Conservation (phyloP, 1,140 invertebrate genomes). For the Conopomorpha cramerella region DNA sequence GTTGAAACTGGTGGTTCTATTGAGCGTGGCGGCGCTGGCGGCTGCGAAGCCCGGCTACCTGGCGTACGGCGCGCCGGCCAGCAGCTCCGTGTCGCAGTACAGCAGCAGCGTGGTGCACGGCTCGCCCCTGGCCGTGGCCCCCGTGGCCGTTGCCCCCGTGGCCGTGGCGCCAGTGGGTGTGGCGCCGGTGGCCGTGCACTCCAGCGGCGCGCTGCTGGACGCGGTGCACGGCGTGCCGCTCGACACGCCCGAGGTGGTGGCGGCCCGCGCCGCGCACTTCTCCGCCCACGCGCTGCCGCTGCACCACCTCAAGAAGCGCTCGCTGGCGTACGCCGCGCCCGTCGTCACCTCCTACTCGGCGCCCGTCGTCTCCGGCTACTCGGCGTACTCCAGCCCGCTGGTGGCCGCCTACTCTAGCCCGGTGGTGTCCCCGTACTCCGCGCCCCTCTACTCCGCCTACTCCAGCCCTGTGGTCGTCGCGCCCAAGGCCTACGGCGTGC, state of each 20-base stretch:
- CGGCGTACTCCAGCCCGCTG: slow-evolving; percentile 10
- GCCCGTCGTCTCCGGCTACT: slow-evolving; percentile 17
- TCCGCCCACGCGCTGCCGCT: slow-evolving; percentile 39
- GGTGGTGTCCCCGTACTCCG: slow-evolving; percentile 15
- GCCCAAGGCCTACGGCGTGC: slow-evolving; percentile 29
- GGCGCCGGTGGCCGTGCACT: slow-evolving; percentile 29
- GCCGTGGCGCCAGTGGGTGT: slow-evolving; percentile 20
- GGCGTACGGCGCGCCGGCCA: slow-evolving; percentile 25
- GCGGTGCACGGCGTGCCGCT: slow-evolving; percentile 39
- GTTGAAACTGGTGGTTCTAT: slow-evolving; percentile 54
- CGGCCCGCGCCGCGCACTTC: slow-evolving; percentile 50
- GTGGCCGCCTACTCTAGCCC: slow-evolving; percentile 29
- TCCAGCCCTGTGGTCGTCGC: slow-evolving; percentile 14
- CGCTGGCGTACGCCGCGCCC: slow-evolving; percentile 18
- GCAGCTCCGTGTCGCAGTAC: slow-evolving; percentile 43
- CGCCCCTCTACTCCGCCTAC: slow-evolving; percentile 21
- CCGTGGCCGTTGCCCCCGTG: no score
- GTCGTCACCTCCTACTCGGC: slow-evolving; percentile 16
- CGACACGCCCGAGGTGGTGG: slow-evolving; percentile 52
- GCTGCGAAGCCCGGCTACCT: slow-evolving; percentile 39
- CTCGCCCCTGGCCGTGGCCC: slow-evolving; percentile 13
- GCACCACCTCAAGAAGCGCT: slow-evolving; percentile 42
- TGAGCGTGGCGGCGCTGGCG: slow-evolving; percentile 35
- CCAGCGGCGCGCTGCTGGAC: slow-evolving; percentile 35
- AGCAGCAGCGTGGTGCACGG: slow-evolving; percentile 40